These are phyloP conservation scores for Latrodectus elegans DNA, from an alignment of 2,888 invertebrate genomes.

Conservation along the genomic window DNA sequence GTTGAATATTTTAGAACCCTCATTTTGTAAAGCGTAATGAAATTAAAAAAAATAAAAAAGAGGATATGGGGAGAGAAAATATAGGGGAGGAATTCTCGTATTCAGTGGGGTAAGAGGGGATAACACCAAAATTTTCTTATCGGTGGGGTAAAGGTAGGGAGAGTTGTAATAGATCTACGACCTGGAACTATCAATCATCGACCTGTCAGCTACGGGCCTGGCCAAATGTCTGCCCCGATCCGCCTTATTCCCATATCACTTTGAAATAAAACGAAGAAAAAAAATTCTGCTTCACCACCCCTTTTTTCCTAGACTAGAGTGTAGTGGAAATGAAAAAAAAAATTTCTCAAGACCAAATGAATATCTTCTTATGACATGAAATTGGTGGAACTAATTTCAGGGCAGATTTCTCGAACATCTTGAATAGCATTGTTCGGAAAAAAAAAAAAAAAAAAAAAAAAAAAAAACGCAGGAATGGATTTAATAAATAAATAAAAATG, in stretches of 20 bases:
- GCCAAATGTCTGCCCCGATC: not conserved
- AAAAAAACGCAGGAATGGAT: too few species aligned
- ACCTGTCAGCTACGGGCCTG: conserved; percentile 31
- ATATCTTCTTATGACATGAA: conserved; percentile 50
- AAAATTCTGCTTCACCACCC: not conserved
- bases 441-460: too few species aligned
- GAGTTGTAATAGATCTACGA: conserved; percentile 42
- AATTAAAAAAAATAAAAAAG: not conserved
- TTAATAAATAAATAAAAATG: too few species aligned
- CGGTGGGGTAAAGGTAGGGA: not conserved
- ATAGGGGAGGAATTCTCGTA: not conserved
- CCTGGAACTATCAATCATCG: conserved; percentile 55
- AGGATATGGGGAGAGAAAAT: not conserved
- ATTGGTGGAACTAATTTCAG: conserved; percentile 39
- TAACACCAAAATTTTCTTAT: not conserved
- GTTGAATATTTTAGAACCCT: too few species aligned
- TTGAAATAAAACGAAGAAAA: conserved; percentile 1
- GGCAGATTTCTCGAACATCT: not conserved
- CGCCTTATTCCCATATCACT: not conserved
- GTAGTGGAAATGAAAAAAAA: not conserved
- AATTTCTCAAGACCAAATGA: conserved; percentile 33
- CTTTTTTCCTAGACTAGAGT: not conserved
- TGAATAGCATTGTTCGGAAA: too few species aligned
- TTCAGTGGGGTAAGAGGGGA: not conserved
- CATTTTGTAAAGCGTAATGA: too few species aligned